Conservation (phyloP, 2,888 invertebrate species). For the Beris morrisii region DNA sequence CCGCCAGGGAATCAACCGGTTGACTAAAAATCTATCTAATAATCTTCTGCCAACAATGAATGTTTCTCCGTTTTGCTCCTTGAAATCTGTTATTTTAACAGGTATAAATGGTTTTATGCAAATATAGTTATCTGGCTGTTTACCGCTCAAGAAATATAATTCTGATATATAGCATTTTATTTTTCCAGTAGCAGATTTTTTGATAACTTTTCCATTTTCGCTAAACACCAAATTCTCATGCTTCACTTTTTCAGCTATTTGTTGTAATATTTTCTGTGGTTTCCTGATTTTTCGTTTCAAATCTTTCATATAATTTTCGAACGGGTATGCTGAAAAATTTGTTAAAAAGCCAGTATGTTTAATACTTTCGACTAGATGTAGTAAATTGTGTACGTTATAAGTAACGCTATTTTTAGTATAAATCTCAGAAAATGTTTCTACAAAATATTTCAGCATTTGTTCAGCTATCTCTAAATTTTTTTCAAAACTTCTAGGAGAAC, state of each 20-base stretch:
- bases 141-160: neutral
- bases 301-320: slow-evolving; percentile 37
- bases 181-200: neutral
- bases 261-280: slow-evolving; percentile 26
- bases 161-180: neutral
- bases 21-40: neutral
- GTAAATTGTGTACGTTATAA: slow-evolving; percentile 36
- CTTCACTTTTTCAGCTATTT: slow-evolving; percentile 21
- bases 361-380: slow-evolving; percentile 34
- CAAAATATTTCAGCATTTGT: slow-evolving; percentile 31
- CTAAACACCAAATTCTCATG: neutral
- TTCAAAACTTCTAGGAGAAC: slow-evolving; percentile 27
- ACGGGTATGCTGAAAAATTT: slow-evolving; percentile 34
- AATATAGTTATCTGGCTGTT: slow-evolving; percentile 11
- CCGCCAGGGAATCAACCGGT: no score
- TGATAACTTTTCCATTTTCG: neutral
- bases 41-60: slow-evolving; percentile 16
- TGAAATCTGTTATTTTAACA: slow-evolving; percentile 10
- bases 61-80: neutral
- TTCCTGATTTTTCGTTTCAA: slow-evolving; percentile 29
- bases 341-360: slow-evolving; percentile 28
- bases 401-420: slow-evolving; percentile 36
- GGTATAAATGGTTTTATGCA: neutral
- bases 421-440: slow-evolving; percentile 34
- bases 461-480: slow-evolving; percentile 28